Conservation (phyloP, 2,113 vertebrate species). For the Mus pahari region DNA sequence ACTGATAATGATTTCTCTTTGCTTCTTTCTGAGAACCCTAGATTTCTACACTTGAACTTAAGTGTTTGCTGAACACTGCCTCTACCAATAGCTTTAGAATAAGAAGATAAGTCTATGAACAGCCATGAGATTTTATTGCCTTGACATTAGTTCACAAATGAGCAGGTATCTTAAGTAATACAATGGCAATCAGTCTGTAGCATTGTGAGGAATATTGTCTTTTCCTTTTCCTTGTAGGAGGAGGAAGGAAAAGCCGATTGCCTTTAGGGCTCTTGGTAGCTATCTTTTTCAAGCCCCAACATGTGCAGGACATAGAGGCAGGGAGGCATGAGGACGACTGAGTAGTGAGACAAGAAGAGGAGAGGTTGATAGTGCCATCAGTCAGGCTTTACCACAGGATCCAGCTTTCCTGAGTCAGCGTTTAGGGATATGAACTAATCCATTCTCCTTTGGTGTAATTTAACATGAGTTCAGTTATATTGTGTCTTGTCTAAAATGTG, state of each 20-base stretch:
- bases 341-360: background rate
- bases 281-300: background rate
- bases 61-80: background rate
- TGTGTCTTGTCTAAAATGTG: background rate
- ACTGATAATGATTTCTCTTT: background rate
- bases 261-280: background rate
- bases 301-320: accelerated
- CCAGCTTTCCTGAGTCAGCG: background rate
- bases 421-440: background rate
- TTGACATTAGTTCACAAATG: background rate
- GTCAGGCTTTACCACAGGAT: background rate
- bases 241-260: background rate
- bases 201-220: background rate
- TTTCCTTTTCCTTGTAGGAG: background rate
- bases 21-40: background rate
- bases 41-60: background rate
- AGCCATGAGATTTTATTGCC: background rate
- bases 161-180: background rate
- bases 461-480: background rate
- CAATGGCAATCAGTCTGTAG: background rate
- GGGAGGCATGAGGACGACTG: background rate
- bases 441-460: background rate
- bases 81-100: background rate
- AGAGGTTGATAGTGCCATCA: background rate
- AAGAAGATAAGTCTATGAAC: background rate